Base-by-base conservation (phyloP, 2,888 invertebrate genomes). In the Rotaria socialis region DNA sequence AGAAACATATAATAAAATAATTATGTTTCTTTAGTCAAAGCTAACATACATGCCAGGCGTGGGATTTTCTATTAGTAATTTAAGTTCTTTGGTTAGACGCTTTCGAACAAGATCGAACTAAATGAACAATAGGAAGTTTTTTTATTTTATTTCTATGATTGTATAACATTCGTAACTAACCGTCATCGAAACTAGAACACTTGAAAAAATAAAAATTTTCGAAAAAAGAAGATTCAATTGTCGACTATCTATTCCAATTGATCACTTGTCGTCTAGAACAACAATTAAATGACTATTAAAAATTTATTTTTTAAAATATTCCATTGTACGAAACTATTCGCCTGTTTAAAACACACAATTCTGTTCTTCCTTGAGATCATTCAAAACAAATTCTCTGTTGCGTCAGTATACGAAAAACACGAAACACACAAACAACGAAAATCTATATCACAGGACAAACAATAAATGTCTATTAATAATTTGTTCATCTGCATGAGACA, bases 81-180 rank as follows among this genome's bases (percentile, higher is more conserved):
- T 80, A 2, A 80, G 5, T 10, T 80, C 80, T 80, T 80, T 80
- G 14, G 43, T 43, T 10, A 80, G 10, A 47, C 80, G 80, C n/a
- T 80, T 80, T 24, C 80, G 80, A 47, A 80, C 80, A n/a, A 80
- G 47, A 47, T 80, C 80, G 35, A 47, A 80, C 80, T 80, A 47
- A 47, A 47, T 80, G 19, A n/a, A 7, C 4, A 7, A 27, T 27
- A 14, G 0, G 19, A n/a, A 22, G 22, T 22, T 55, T 55, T 55
- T 22, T 5, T n/a, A n/a, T n/a, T 35, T 2, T 35, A 35, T 35
- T 52, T 52, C 11, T 14, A 14, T 52, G 16, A 52, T 35, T 35
- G 3, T 11, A 52, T 52, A 11, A 52, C 14, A 24, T n/a, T 24
- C 8, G 22, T 11, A n/a, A 80, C 80, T 7, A 47, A 80, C 80